phyloP scores from a whole-genome alignment of 2,888 invertebrate species.

The Carabus problematicus region DNA sequence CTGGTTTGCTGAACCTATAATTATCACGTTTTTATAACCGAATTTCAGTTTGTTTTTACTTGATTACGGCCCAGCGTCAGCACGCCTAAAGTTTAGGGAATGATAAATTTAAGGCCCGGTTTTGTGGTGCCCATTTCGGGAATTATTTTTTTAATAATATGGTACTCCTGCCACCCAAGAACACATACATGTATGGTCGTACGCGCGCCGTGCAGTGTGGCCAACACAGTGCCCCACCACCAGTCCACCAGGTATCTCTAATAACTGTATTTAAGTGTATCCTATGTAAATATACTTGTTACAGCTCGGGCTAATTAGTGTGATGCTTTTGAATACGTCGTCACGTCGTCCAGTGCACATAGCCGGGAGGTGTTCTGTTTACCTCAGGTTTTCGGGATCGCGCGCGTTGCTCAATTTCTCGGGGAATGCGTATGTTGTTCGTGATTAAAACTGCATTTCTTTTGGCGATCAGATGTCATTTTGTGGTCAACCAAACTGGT shows the following conservation, averaged over 20 bases:
- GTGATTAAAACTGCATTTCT: too few species aligned
- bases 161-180: slow-evolving; percentile 33
- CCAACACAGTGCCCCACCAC: slow-evolving; percentile 8
- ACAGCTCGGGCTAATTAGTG: not conserved
- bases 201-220: not conserved
- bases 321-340: slow-evolving; percentile 45
- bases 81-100: slow-evolving; percentile 3
- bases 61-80: slow-evolving; percentile 17
- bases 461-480: too few species aligned
- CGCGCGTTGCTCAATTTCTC: too few species aligned
- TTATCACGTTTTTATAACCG: slow-evolving; percentile 49
- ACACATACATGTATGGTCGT: not conserved
- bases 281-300: slow-evolving; percentile 40
- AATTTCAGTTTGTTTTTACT: slow-evolving; percentile 44
- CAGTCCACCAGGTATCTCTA: slow-evolving; percentile 2
- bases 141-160: slow-evolving; percentile 41
- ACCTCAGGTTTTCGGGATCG: slow-evolving; percentile 35
- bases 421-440: too few species aligned
- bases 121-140: slow-evolving; percentile 29
- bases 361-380: slow-evolving; percentile 19
- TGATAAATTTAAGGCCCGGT: slow-evolving; percentile 40
- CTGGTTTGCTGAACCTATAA: slow-evolving; percentile 45
- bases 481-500: too few species aligned
- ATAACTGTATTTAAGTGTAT: slow-evolving; percentile 31
- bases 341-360: slow-evolving; percentile 6